Percentiles rank a stretch among this genome's conserved stretches.
These are phyloP conservation scores for Garra rufa DNA, from an alignment of 2,113 vertebrate genomes.

Conservation along the genomic window DNA sequence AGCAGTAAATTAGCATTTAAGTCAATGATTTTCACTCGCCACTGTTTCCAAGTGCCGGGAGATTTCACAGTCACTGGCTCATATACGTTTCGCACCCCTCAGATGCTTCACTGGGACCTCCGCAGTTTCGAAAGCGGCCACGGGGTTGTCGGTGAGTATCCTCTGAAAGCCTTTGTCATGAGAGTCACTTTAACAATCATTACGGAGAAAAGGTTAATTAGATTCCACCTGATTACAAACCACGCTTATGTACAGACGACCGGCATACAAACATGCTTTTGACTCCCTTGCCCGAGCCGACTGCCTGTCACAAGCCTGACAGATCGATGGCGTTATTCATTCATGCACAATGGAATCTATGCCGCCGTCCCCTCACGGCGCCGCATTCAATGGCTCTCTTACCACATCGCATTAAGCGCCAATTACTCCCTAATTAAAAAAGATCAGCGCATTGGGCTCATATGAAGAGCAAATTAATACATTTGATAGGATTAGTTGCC, in stretches of 20 bases:
- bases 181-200: constrained; percentile 67
- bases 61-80: constrained; percentile 46
- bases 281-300: constrained; percentile 61
- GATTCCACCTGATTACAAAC: constrained; percentile 73
- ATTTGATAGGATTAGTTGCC: constrained; percentile 63
- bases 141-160: neutral
- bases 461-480: constrained; percentile 62
- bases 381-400: constrained; percentile 60
- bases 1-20: constrained; percentile 55
- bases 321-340: constrained; percentile 68
- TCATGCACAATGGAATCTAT: constrained; percentile 62
- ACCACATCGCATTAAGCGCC: constrained; percentile 69
- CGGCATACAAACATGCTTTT: constrained; percentile 69
- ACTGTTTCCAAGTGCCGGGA: constrained; percentile 34
- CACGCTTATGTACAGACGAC: constrained; percentile 67
- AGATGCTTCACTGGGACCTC: constrained; percentile 29
- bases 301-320: constrained; percentile 59
- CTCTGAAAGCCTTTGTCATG: constrained; percentile 54
- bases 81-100: constrained; percentile 18
- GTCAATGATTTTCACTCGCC: constrained; percentile 49
- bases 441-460: constrained; percentile 63
- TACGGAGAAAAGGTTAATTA: constrained; percentile 74
- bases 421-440: constrained; percentile 74
- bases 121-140: constrained; percentile 6
- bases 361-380: constrained; percentile 56